Conservation (phyloP, 2,113 vertebrate species). For the Malurus alboscapulatus region DNA sequence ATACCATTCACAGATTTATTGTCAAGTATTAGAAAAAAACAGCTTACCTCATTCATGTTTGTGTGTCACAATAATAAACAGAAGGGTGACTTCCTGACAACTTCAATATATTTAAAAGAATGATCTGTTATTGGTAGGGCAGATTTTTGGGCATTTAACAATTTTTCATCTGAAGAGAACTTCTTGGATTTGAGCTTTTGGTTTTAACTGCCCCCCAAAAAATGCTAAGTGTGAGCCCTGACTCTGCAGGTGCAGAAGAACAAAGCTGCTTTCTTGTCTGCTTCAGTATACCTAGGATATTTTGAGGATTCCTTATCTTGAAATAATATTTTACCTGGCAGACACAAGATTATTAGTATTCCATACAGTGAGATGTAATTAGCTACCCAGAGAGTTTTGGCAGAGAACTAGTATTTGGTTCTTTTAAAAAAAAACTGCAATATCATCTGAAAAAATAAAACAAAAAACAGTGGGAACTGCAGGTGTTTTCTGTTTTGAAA, state of each 20-base stretch:
- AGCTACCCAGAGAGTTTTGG: background rate
- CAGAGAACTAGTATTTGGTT: background rate
- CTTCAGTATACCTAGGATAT: background rate
- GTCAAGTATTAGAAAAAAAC: background rate
- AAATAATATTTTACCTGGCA: background rate
- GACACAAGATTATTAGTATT: background rate
- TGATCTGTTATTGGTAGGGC: background rate
- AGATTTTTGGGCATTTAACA: background rate
- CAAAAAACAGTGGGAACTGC: background rate
- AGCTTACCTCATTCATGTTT: background rate
- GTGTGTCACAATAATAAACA: background rate
- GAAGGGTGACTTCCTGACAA: background rate
- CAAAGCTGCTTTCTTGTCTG: background rate
- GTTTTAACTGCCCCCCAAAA: background rate
- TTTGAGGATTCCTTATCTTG: background rate
- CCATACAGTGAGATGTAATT: background rate
- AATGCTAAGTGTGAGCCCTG: background rate
- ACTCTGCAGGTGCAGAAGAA: background rate
- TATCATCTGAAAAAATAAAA: background rate
- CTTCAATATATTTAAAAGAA: background rate
- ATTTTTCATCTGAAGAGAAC: background rate
- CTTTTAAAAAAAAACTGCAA: background rate
- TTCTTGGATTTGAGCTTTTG: background rate
- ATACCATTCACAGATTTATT: background rate
- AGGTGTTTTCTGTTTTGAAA: conserved; percentile 2